Conservation (phyloP, 53 echinoderm and acorn worm species). For the Luidia sarsii region DNA sequence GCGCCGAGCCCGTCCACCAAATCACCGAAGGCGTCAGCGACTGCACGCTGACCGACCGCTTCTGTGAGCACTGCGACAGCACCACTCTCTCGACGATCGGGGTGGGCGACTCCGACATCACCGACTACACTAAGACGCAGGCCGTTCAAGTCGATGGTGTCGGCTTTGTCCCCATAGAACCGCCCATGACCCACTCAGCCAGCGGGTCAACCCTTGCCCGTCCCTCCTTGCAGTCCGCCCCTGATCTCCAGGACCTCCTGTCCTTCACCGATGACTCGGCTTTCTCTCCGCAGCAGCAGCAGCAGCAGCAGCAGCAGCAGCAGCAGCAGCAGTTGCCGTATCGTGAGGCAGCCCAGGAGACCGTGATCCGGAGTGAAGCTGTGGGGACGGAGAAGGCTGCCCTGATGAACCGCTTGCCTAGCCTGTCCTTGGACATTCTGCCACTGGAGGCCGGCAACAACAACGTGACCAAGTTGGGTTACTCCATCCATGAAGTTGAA, state of each 20-base stretch:
- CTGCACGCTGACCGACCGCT: slow-evolving; percentile 69
- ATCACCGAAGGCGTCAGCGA: slow-evolving; percentile 59
- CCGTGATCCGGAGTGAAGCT: not conserved
- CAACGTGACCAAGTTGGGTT: slow-evolving; percentile 8
- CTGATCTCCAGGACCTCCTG: slow-evolving; percentile 30
- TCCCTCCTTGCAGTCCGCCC: not conserved
- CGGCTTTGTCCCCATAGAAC: slow-evolving; percentile 24
- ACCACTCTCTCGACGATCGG: slow-evolving; percentile 60
- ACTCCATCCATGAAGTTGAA: no score
- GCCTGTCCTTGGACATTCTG: not conserved
- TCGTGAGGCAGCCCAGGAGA: slow-evolving; percentile 5
- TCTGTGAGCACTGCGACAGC: slow-evolving; percentile 80
- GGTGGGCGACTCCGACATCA: slow-evolving; percentile 67
- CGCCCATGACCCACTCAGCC: slow-evolving; percentile 21
- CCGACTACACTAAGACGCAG: slow-evolving; percentile 66
- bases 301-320: not conserved
- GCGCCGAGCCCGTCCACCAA: slow-evolving; percentile 28
- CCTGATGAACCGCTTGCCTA: not conserved
- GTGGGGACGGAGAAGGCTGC: slow-evolving; percentile 12
- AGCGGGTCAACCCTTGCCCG: slow-evolving; percentile 22
- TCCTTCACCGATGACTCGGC: slow-evolving; percentile 15
- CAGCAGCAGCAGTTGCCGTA: not conserved
- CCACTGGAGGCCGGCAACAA: slow-evolving; percentile 3
- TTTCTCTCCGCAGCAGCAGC: slow-evolving; percentile 8
- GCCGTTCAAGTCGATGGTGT: slow-evolving; percentile 54